These are phyloP conservation scores for Caenorhabditis sp. DNA, from an alignment of 2,888 invertebrate genomes.

Conservation along the genomic window DNA sequence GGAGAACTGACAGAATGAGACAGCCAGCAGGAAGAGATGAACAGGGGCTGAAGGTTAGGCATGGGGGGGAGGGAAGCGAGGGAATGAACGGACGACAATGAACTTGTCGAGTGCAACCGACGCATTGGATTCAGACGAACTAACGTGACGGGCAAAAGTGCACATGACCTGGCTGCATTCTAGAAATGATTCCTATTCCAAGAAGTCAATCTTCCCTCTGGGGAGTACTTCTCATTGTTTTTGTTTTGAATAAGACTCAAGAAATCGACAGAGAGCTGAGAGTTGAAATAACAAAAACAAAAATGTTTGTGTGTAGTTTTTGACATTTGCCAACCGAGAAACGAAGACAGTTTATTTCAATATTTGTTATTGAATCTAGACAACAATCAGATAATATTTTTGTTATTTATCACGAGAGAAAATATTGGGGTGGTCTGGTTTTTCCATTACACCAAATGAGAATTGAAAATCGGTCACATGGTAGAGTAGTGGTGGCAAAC, in stretches of 20 bases:
- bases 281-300: conserved; percentile 40
- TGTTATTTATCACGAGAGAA: conserved; percentile 45
- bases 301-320: conserved; percentile 10
- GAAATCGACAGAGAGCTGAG: not conserved
- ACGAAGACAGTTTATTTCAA: not conserved
- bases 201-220: conserved; percentile 11
- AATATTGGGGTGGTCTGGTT: conserved; percentile 33
- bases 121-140: conserved; percentile 21
- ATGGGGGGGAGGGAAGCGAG: not conserved
- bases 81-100: conserved; percentile 6
- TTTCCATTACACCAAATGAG: conserved; percentile 34
- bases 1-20: conserved; percentile 1
- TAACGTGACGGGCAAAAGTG: conserved; percentile 18
- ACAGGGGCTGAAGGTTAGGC: conserved; percentile 3
- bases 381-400: conserved; percentile 43
- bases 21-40: not conserved
- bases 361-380: conserved; percentile 12
- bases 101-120: conserved; percentile 39
- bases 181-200: conserved; percentile 15
- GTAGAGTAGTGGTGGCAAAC: not conserved
- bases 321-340: not conserved
- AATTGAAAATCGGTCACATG: conserved; percentile 20
- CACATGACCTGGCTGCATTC: conserved; percentile 34
- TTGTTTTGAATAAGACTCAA: conserved; percentile 7
- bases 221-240: conserved; percentile 21